Evolutionary conservation across 1,140 invertebrate species (phyloP).

Genomic region (Pachyrhynchus sulphureomaculatus): DNA sequence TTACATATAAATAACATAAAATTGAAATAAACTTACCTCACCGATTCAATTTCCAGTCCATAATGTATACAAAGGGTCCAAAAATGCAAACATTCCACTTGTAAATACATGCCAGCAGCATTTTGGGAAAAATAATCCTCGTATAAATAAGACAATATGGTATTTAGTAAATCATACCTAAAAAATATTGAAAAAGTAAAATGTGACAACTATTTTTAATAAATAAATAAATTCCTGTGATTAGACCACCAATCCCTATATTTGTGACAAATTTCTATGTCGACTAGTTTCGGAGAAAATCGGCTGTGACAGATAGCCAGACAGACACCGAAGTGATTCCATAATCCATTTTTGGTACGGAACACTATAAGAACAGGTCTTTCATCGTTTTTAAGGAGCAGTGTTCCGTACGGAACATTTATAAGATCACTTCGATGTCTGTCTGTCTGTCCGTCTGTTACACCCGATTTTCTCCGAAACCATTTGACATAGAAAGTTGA

Average conservation of each 20-base stretch:
- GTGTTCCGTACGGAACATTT: too few species aligned
- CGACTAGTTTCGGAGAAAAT: too few species aligned
- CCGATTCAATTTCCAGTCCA: conserved; percentile 49
- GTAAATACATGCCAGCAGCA: conserved; percentile 56
- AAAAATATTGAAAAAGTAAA: conserved; percentile 43
- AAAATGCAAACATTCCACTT: conserved; percentile 60
- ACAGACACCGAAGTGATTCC: too few species aligned
- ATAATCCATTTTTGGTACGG: too few species aligned
- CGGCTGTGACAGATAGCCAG: too few species aligned
- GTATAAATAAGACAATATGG: conserved; percentile 54
- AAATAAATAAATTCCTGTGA: not conserved
- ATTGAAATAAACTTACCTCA: conserved; percentile 32
- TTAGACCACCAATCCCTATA: not conserved
- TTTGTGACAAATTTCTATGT: too few species aligned
- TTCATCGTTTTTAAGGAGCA: too few species aligned
- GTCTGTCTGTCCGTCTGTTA: too few species aligned
- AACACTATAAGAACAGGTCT: too few species aligned
- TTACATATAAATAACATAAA: not conserved
- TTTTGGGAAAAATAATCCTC: conserved; percentile 53
- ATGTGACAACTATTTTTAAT: conserved; percentile 14
- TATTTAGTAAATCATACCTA: conserved; percentile 55
- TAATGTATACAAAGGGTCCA: conserved; percentile 54
- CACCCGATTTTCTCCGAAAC: too few species aligned
- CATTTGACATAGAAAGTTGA: too few species aligned
- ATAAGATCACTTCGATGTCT: too few species aligned